These are phyloP conservation scores for Dasypogon diadema DNA, from an alignment of 2,888 invertebrate genomes.

Conservation along the genomic window DNA sequence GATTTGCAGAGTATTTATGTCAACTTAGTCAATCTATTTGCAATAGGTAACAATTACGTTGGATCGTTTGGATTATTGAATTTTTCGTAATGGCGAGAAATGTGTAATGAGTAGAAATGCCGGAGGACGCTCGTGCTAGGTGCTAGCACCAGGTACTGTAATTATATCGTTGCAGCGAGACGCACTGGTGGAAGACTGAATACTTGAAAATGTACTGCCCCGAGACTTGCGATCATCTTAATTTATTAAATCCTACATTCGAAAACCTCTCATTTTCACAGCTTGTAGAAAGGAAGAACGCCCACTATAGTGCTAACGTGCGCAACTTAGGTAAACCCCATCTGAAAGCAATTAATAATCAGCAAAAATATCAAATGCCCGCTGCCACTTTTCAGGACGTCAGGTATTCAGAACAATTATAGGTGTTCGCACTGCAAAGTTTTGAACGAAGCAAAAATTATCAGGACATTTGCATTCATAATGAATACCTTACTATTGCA, in stretches of 20 bases:
- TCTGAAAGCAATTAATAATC: background rate
- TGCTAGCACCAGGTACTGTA: background rate
- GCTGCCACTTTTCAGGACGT: too few species aligned
- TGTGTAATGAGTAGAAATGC: background rate
- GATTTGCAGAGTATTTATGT: conserved; percentile 42
- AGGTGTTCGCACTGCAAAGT: too few species aligned
- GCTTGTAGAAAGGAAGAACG: background rate
- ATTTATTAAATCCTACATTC: background rate
- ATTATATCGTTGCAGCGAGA: background rate
- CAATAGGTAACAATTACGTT: conserved; percentile 38
- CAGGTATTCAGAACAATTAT: too few species aligned
- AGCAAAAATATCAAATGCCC: too few species aligned
- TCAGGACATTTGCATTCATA: too few species aligned
- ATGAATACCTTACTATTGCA: too few species aligned
- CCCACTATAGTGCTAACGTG: conserved; percentile 3
- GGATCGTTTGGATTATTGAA: conserved; percentile 19
- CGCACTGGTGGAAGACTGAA: background rate
- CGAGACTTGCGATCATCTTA: background rate
- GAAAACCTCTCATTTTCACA: conserved; percentile 3
- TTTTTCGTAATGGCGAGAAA: background rate
- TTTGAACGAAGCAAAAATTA: too few species aligned
- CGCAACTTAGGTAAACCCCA: background rate
- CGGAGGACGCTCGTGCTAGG: background rate
- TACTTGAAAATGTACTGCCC: background rate
- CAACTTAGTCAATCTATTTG: conserved; percentile 48